phyloP scores from a whole-genome alignment of 2,797 vertebrate species.

The Vespertilio murinus region DNA sequence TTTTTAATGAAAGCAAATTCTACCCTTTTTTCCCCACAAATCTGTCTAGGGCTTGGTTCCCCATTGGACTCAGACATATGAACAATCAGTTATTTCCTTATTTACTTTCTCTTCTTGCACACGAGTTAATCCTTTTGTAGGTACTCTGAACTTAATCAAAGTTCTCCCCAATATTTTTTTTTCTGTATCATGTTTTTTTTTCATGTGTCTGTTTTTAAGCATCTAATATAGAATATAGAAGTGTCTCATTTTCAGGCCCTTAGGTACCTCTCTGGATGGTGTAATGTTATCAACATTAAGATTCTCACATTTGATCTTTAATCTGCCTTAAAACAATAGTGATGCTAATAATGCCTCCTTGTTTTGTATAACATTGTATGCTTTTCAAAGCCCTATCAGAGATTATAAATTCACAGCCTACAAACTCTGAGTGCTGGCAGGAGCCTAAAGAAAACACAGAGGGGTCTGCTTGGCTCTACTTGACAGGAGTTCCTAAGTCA shows the following conservation, averaged over 20 bases:
- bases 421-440: background rate
- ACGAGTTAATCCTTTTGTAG: background rate
- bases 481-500: background rate
- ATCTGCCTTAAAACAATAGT: background rate
- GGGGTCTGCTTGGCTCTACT: background rate
- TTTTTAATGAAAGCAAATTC: background rate
- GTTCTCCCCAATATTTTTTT: background rate
- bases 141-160: background rate
- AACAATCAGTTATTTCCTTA: background rate
- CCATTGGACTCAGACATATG: background rate
- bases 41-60: background rate
- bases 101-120: background rate
- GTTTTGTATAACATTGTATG: background rate
- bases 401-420: background rate
- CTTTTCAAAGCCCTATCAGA: background rate
- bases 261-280: background rate
- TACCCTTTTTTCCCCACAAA: background rate
- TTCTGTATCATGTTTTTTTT: conserved; percentile 19
- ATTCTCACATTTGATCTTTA: background rate
- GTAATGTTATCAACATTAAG: background rate
- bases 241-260: no score
- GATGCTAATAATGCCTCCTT: background rate
- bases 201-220: background rate
- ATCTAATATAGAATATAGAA: no score
- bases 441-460: background rate